Base-by-base conservation (phyloP, 2,888 invertebrate species). In the Zaprionus obscuricornis region DNA sequence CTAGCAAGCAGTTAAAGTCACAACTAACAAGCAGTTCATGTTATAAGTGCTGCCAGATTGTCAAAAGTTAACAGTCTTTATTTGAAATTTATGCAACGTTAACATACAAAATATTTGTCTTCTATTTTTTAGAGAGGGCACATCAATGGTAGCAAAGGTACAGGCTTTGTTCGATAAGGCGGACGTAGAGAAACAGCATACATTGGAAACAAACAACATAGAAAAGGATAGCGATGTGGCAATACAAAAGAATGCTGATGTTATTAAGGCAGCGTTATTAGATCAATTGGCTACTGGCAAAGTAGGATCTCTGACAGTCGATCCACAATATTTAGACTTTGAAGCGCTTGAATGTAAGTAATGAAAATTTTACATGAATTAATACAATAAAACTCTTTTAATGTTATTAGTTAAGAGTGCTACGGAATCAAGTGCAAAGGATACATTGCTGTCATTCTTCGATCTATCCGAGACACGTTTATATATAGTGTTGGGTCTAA, bases 401-500 rank as follows among this genome's bases (percentile, higher is more conserved):
- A n/a, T n/a, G n/a, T n/a, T n/a, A n/a, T n/a, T 55, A 90, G 88
- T 83, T 66, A 87, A 81, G 63, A 74, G 76, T 7, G 57, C 89
- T 0, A 57, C 69, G 26, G 81, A 84, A 2, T 27, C 34, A 4
- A 85, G 60, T 39, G 62, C 73, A 13, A 82, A 87, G 22, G 91
- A 91, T 14, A 89, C 90, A 24, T 39, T 91, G 1, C 76, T 81
- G 50, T 89, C 90, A 27, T 95, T 92, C 91, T 95, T 92, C 90
- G 92, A 92, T 39, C 88, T 94, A 36, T 93, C 95, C 0, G 93
- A 93, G 82, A 93, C 94, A 10, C 95, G 96, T 85, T 91, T 96
- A 59, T 96, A 96, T 91, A 94, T 96, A 60, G 96, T 97, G 31
- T 91, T 96, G 57, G 97, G 95, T 4, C 95, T 96, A 75, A 94